These are phyloP conservation scores for Pantherophis guttatus DNA, from an alignment of 2,113 vertebrate genomes.

Conservation along the genomic window DNA sequence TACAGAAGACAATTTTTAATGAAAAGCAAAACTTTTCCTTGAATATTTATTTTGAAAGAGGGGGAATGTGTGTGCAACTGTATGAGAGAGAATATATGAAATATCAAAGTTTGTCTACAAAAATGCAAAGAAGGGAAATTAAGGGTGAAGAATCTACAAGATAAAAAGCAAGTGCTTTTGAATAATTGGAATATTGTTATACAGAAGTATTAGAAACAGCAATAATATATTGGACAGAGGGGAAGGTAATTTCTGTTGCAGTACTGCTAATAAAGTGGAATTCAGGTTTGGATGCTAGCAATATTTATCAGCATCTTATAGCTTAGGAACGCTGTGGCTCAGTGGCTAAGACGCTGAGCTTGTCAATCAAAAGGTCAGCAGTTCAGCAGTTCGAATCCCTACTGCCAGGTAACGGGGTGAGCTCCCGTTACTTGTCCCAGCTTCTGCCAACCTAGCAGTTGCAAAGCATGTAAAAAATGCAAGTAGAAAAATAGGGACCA, in stretches of 20 bases:
- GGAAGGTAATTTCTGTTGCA: neutral
- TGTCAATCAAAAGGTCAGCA: too few species aligned
- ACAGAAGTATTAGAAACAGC: neutral
- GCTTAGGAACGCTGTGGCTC: neutral
- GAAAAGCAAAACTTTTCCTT: neutral
- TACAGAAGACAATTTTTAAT: neutral
- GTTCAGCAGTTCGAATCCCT: too few species aligned
- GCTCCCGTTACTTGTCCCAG: too few species aligned
- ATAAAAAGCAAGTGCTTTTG: neutral
- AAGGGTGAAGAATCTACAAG: neutral
- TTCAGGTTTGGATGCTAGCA: neutral
- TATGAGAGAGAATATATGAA: neutral
- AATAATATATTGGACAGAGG: neutral
- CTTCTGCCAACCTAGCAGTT: too few species aligned
- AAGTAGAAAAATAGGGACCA: too few species aligned
- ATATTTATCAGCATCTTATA: neutral
- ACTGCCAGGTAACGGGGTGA: too few species aligned
- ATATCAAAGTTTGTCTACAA: neutral
- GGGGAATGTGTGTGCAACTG: neutral
- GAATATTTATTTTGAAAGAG: neutral
- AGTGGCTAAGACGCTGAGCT: too few species aligned
- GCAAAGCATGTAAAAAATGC: too few species aligned
- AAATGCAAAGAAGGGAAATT: neutral
- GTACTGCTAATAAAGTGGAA: neutral
- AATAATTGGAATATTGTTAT: neutral